Base-by-base conservation (phyloP, 2,797 vertebrate genomes). In the Rhabdomys pumilio region DNA sequence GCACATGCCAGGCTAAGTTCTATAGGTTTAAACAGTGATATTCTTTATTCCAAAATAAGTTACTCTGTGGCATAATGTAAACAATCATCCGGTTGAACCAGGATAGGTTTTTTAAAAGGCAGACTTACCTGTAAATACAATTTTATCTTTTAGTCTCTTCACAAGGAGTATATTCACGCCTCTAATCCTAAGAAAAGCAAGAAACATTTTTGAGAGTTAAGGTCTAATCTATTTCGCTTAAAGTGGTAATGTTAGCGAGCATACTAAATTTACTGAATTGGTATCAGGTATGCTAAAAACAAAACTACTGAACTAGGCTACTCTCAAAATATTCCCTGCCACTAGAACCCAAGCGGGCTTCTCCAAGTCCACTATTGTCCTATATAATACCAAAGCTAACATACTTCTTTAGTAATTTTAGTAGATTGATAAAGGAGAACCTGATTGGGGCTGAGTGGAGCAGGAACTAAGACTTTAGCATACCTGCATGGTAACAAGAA, bases 111-210 rank as follows among this genome's bases (percentile, higher is more conserved):
- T 67, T 63, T 24, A 20, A 29, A 6, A 24, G 5, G 38, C 55
- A 67, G 17, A 55, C 95, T 97, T 82, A 97, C 96, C 93, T 95
- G 65, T 34, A 92, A 93, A 61, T 31, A 85, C 0, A 38, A 82
- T 10, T 75, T 89, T 38, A 79, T 14, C 59, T 44, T 87, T 96
- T 61, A 59, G 63, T 53, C 63, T 85, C 63, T 69, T 96, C 76
- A 89, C 31, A 57, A 86, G 53, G 38, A 44, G 26, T 22, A 41
- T 38, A n/a, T 75, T 53, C 88, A 81, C 44, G 81, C 80, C 75
- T 81, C 53, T 57, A 89, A 79, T 50, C 47, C 94, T 97, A 88
- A 17, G 29, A 63, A 96, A 6, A 72, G 29, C n/a, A 96, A 89
- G 41, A 92, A 88, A 94, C n/a, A 29, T 31, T 31, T 92, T 81